Evolutionary conservation across 2,797 vertebrate species (phyloP), one percentile per base, ranked within the genome.

Genomic region (Paedocypris micromegethes): DNA sequence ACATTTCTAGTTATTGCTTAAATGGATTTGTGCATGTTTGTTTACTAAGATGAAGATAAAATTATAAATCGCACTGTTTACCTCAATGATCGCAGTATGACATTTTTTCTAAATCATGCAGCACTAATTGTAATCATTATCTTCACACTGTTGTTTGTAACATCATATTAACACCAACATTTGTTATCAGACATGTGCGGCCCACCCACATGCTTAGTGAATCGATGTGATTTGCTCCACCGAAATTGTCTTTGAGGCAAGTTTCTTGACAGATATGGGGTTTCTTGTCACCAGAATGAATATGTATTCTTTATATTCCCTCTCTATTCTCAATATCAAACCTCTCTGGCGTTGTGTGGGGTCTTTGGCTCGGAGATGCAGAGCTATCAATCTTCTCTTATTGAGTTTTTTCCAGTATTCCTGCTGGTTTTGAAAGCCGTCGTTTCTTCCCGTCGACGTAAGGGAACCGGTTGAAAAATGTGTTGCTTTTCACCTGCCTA

Each of bases 381-480:
- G 54, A 48, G 52, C 64, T 43, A 42, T 47, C 58, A 57, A 46
- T 62, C 43, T 49, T 63, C 47, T 42, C 45, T 55, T 60, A 63
- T 57, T 66, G 63, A 70, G 43, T 62, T 62, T 66, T 43, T 56
- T 58, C 39, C 43, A 64, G 54, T 37, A 50, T 7, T 60, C 3
- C 60, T 59, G 37, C 8, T 69, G 56, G 64, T 59, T 74, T 48
- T 55, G 46, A 65, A 64, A 65, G 43, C 42, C 38, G 59, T 42
- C 51, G 40, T 51, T 46, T 74, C 50, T 69, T 37, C 51, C 54
- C 9, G 54, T 9, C 49, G 60, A 64, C 55, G 59, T 49, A 44
- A 64, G 66, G 58, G 66, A 68, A 40, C 48, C 54, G 48, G 64
- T 48, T 46, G 56, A 54, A 41, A 53, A 42, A 43, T 66, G 39